Evolutionary conservation across 2,113 vertebrate species (phyloP).

Genomic region (Balaeniceps rex): DNA sequence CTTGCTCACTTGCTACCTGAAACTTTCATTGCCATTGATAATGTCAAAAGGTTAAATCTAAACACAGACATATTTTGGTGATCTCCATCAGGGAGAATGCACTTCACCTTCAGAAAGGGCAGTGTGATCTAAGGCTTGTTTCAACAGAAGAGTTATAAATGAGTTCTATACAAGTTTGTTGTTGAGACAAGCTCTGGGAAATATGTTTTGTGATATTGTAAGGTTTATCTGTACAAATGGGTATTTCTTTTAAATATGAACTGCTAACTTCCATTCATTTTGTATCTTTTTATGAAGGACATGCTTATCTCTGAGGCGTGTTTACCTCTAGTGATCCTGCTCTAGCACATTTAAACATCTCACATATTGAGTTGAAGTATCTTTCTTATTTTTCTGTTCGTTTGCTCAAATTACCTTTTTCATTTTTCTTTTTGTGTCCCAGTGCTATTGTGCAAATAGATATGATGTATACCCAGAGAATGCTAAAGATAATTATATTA

Average conservation of each 20-base stretch:
- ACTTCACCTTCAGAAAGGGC: not conserved
- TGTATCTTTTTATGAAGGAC: not conserved
- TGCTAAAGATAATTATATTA: not conserved
- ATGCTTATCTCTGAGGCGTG: not conserved
- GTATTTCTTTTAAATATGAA: not conserved
- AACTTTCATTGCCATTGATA: not conserved
- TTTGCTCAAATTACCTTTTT: not conserved
- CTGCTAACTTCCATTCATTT: not conserved
- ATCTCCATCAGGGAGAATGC: not conserved
- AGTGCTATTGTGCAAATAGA: not conserved
- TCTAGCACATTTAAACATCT: not conserved
- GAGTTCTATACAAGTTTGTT: not conserved
- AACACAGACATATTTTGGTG: not conserved
- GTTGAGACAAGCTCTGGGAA: not conserved
- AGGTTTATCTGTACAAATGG: not conserved
- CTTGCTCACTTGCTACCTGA: not conserved
- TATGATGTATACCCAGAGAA: not conserved
- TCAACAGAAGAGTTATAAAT: not conserved
- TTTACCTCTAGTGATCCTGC: not conserved
- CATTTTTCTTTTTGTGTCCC: not conserved
- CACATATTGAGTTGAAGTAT: not conserved
- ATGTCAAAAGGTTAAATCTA: not conserved
- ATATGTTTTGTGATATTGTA: not conserved
- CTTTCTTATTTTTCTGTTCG: not conserved
- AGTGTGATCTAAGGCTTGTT: not conserved